These are phyloP conservation scores for Monochamus saltuarius DNA, from an alignment of 1,140 invertebrate species.

Conservation along the genomic window DNA sequence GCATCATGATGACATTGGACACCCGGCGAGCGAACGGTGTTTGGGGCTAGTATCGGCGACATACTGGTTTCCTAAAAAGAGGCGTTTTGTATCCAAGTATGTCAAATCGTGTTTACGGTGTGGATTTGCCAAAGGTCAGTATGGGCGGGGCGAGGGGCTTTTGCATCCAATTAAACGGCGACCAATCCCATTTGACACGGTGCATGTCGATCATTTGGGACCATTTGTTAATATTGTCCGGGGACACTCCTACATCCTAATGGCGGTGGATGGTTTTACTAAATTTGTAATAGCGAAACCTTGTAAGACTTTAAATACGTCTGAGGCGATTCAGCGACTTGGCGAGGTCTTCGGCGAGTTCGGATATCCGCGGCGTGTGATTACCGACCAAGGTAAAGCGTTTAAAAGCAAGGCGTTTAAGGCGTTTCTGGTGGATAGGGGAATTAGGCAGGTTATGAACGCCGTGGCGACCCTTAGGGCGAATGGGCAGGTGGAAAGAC, in stretches of 20 bases:
- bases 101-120: constrained; percentile 10
- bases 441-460: constrained; percentile 35
- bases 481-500: constrained; percentile 43
- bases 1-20: constrained; percentile 44
- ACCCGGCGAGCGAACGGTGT: constrained; percentile 42
- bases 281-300: constrained; percentile 36
- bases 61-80: constrained; percentile 44
- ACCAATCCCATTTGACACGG: constrained; percentile 27
- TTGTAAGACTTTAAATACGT: no score
- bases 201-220: constrained; percentile 41
- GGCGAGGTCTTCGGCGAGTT: constrained; percentile 25
- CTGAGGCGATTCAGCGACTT: no score
- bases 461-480: constrained; percentile 43
- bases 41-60: constrained; percentile 32
- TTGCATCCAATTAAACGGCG: constrained; percentile 16
- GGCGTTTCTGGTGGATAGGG: constrained; percentile 32
- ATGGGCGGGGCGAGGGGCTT: constrained; percentile 9
- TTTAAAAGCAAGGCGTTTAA: constrained; percentile 39
- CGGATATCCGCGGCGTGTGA: constrained; percentile 30
- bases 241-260: constrained; percentile 43
- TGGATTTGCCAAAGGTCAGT: constrained; percentile 4
- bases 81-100: neutral
- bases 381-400: constrained; percentile 33
- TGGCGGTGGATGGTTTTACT: constrained; percentile 47
- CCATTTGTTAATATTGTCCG: constrained; percentile 31